These are phyloP conservation scores for Plebejus argus DNA, from an alignment of 2,888 invertebrate species.

Conservation along the genomic window DNA sequence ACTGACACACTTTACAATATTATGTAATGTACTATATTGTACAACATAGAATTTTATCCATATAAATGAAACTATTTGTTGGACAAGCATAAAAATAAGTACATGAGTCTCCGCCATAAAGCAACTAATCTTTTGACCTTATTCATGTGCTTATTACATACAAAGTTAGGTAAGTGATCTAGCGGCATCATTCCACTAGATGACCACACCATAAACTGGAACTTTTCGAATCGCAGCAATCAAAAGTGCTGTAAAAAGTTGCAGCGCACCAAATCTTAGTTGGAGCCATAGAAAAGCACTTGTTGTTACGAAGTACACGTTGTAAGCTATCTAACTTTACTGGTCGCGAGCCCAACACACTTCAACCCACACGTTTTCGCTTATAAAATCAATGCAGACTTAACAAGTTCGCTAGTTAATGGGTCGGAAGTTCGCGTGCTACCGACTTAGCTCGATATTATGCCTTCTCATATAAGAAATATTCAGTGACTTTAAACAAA, in stretches of 20 bases:
- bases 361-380: slow-evolving; percentile 48
- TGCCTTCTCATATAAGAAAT: slow-evolving; percentile 30
- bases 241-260: slow-evolving; percentile 51
- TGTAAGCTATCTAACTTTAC: slow-evolving; percentile 62
- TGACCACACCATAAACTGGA: slow-evolving; percentile 12
- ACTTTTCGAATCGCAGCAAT: slow-evolving; percentile 41
- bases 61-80: background rate
- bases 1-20: background rate
- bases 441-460: slow-evolving; percentile 43
- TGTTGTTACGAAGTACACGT: slow-evolving; percentile 56
- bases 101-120: background rate
- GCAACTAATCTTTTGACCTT: background rate
- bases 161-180: background rate
- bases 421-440: slow-evolving; percentile 58
- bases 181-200: background rate
- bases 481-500: slow-evolving; percentile 31
- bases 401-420: slow-evolving; percentile 63
- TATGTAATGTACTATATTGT: too few relatives aligned
- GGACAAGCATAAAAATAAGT: background rate
- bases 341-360: slow-evolving; percentile 51
- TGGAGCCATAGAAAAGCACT: slow-evolving; percentile 50
- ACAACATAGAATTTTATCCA: background rate
- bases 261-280: slow-evolving; percentile 51
- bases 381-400: slow-evolving; percentile 66
- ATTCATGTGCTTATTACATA: background rate